phyloP scores from a whole-genome alignment of 2,888 invertebrate species.

The Drosophila crucigera region DNA sequence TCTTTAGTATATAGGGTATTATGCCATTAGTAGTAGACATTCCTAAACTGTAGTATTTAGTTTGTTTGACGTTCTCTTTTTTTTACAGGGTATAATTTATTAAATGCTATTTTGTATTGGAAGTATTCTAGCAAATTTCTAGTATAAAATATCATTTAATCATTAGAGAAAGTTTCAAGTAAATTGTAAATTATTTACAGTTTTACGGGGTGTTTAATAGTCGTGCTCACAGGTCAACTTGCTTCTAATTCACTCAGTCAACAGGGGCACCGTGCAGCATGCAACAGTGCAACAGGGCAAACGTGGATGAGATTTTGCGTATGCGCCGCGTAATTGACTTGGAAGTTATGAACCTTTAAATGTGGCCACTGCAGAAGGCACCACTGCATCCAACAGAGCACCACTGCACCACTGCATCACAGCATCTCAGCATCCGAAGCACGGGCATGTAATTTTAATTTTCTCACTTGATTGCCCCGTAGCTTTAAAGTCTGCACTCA shows the following conservation, averaged over 20 bases:
- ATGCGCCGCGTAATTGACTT: slow-evolving; percentile 79
- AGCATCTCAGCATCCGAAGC: slow-evolving; percentile 20
- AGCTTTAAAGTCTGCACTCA: slow-evolving; percentile 43
- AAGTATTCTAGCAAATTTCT: background rate
- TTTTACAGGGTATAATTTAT: background rate
- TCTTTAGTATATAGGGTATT: background rate
- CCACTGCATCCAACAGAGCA: slow-evolving; percentile 22
- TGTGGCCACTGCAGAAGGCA: slow-evolving; percentile 62
- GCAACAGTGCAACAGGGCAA: slow-evolving; percentile 32
- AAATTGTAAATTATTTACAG: background rate
- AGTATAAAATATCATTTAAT: background rate
- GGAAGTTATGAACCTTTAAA: slow-evolving; percentile 82
- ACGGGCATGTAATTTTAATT: slow-evolving; percentile 76
- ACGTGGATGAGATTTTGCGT: slow-evolving; percentile 49
- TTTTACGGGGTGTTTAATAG: slow-evolving; percentile 12
- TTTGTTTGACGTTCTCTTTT: background rate
- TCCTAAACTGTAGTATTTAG: background rate
- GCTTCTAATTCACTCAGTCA: slow-evolving; percentile 60
- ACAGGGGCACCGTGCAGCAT: slow-evolving; percentile 7
- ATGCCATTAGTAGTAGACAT: background rate
- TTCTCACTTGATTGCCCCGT: slow-evolving; percentile 81
- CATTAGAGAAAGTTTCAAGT: background rate
- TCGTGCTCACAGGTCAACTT: background rate
- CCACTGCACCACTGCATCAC: slow-evolving; percentile 15
- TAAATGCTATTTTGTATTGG: rapidly evolving